Conservation (phyloP, 2,797 vertebrate species). For the Rhabdomys pumilio region DNA sequence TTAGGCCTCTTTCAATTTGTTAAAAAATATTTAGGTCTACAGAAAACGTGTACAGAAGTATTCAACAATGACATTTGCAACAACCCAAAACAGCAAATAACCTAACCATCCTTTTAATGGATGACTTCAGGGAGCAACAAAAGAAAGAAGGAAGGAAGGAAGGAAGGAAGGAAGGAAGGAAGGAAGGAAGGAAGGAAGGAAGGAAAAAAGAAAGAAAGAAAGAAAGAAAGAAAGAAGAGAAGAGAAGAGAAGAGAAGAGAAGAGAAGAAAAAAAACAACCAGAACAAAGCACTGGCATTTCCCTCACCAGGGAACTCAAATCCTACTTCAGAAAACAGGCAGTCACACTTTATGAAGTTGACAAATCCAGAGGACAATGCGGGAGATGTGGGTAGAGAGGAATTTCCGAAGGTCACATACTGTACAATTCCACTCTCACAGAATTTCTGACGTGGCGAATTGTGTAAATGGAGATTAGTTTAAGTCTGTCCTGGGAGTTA, state of each 20-base stretch:
- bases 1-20: neutral
- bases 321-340: neutral
- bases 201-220: no score
- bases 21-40: constrained; percentile 3
- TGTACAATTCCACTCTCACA: neutral
- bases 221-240: no score
- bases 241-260: no score
- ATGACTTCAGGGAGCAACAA: neutral
- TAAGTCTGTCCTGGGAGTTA: neutral
- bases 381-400: neutral
- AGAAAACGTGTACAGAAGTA: neutral
- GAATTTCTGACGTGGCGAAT: constrained; percentile 31
- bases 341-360: neutral
- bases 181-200: no score
- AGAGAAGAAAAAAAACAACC: neutral
- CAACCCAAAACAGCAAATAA: neutral
- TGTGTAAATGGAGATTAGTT: neutral
- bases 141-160: no score
- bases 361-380: neutral
- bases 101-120: neutral
- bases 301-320: neutral
- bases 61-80: neutral
- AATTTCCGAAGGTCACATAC: neutral
- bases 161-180: no score
- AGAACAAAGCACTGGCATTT: neutral